Conservation (phyloP, 2,888 invertebrate genomes). For the Oscheius myriophilus region DNA sequence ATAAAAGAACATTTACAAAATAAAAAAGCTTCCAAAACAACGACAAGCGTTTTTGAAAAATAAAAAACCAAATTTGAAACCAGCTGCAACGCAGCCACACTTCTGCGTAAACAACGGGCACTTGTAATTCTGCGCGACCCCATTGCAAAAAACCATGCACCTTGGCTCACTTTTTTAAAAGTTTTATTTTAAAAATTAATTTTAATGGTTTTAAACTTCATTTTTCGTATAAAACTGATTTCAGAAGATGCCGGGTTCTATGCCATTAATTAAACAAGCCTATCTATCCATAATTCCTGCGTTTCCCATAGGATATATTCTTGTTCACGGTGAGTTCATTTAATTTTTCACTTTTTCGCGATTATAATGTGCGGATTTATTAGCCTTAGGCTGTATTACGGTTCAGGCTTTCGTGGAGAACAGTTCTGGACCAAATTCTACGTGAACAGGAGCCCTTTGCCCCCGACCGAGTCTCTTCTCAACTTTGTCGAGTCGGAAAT, state of each 20-base stretch:
- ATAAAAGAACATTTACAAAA: too few species aligned
- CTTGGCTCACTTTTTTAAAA: neutral
- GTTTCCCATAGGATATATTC: constrained; percentile 49
- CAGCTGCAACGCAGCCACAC: too few species aligned
- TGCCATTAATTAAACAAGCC: constrained; percentile 39
- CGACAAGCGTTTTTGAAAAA: too few species aligned
- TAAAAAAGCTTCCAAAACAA: too few species aligned
- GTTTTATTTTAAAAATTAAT: neutral
- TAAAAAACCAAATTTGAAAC: too few species aligned
- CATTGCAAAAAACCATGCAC: neutral
- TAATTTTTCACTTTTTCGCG: neutral
- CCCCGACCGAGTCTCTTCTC: constrained; percentile 45
- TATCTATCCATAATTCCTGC: constrained; percentile 50
- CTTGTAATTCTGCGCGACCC: too few species aligned
- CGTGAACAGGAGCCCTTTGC: constrained; percentile 40
- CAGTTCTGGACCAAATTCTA: constrained; percentile 50
- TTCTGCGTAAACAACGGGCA: too few species aligned
- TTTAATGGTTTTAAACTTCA: neutral
- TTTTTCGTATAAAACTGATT: neutral
- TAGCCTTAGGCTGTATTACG: too few species aligned
- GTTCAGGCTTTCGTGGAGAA: constrained; percentile 51
- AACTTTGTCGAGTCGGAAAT: constrained; percentile 56
- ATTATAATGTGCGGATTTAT: too few species aligned
- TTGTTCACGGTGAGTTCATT: constrained; percentile 51
- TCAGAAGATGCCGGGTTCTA: constrained; percentile 16